Base-by-base conservation (phyloP, 35 echinoderm and acorn worm genomes). In the Patiria miniata region DNA sequence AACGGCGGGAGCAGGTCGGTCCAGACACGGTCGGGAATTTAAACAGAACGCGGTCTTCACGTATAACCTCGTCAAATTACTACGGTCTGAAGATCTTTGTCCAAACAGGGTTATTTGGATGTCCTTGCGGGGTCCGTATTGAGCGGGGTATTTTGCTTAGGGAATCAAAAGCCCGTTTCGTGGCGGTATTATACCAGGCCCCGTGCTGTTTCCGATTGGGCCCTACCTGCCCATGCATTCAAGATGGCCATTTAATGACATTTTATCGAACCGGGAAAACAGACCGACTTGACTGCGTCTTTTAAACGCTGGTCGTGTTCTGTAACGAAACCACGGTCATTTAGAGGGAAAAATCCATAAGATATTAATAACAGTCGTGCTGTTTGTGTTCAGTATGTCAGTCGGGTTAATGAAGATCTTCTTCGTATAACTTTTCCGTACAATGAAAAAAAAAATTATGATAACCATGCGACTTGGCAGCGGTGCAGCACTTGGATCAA, bases 161-260 rank as follows among this genome's bases (percentile, higher is more conserved):
- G 19, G 26, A 73, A 73, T 30, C 65, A 22, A 73, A 73, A 34
- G 26, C 34, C 65, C 34, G 14, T 73, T 73, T 73, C 21, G 57
- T 26, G 65, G 65, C 10, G 29, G 26, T 73, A 73, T 73, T 73
- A 73, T 73, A 73, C 65, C 65, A 73, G 65, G 65, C 65, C 21
- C 34, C 65, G 34, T 73, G 65, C 21, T 22, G 65, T 73, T 73
- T 73, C 65, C 65, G 65, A 73, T 73, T 34, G 10, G 26, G 28
- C 29, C 10, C 21, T 73, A 23, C 34, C 29, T 32, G 34, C 14
- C 65, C 65, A 73, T 28, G 65, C 65, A 34, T 73, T 10, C 12
- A 22, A 34, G 65, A 73, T 73, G 26, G 65, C 23, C 26, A 73
- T 73, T 34, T 73, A 73, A 73, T 73, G 65, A 30, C 65, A 73